phyloP scores from a whole-genome alignment of 2,797 vertebrate species.

The Anableps anableps region DNA sequence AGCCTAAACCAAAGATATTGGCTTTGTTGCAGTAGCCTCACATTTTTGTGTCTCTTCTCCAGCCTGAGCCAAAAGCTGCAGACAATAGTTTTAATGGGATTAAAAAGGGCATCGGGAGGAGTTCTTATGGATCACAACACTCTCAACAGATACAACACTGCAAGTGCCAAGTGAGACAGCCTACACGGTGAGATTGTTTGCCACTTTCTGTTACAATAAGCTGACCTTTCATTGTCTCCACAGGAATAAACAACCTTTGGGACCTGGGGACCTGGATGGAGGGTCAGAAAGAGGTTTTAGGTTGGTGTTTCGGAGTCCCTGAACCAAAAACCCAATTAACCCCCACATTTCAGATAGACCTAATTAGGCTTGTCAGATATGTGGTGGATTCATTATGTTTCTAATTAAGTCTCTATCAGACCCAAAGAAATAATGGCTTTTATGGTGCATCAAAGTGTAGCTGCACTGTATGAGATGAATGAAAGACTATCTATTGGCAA shows the following conservation, averaged over 20 bases:
- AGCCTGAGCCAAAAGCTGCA: conserved; percentile 56
- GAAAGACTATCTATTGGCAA: conserved; percentile 66
- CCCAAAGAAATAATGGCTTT: conserved; percentile 78
- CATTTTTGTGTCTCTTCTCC: conserved; percentile 34
- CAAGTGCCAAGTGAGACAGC: conserved; percentile 44
- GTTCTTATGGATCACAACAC: conserved; percentile 66
- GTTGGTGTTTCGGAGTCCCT: conserved; percentile 62
- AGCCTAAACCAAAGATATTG: conserved; percentile 41
- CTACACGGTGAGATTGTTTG: conserved; percentile 44
- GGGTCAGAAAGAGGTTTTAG: conserved; percentile 55
- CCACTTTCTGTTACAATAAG: conserved; percentile 48
- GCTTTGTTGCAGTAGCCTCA: conserved; percentile 28
- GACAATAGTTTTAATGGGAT: conserved; percentile 76
- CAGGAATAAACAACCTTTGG: conserved; percentile 44
- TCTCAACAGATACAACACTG: conserved; percentile 44
- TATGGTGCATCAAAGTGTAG: conserved; percentile 76
- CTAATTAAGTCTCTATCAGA: conserved; percentile 85
- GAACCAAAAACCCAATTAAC: conserved; percentile 82
- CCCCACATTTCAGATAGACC: conserved; percentile 71
- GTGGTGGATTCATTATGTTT: conserved; percentile 82
- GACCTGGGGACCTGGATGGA: conserved; percentile 36
- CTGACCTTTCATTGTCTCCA: conserved; percentile 46
- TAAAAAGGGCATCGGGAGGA: conserved; percentile 71
- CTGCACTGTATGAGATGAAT: conserved; percentile 67
- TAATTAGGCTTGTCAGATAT: conserved; percentile 86